phyloP scores from a whole-genome alignment of 2,113 vertebrate genomes.

The Megalops atlanticus region DNA sequence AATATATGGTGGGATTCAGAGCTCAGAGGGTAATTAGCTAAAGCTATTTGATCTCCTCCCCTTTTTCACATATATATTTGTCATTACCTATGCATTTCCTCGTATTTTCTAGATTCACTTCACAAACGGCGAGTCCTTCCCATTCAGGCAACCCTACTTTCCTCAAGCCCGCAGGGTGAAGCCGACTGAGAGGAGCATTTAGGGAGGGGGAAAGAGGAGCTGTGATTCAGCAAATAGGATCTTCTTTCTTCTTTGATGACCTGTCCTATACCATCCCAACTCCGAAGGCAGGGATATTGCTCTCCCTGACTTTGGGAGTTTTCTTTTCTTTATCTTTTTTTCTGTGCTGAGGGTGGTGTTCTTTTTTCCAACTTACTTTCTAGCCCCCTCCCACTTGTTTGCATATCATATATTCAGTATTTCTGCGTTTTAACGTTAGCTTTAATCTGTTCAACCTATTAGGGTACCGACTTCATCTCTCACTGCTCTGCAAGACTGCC shows the following conservation, averaged over 20 bases:
- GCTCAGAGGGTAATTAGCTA: too few species aligned
- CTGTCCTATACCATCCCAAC: slow-evolving; percentile 26
- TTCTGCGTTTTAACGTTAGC: neutral
- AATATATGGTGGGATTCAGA: too few species aligned
- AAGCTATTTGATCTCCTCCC: too few species aligned
- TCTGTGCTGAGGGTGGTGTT: neutral
- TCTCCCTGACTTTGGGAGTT: slow-evolving; percentile 4
- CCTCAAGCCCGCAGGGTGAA: neutral
- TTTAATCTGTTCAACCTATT: slow-evolving; percentile 6
- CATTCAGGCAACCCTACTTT: slow-evolving; percentile 1
- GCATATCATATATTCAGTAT: neutral
- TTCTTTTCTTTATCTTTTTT: slow-evolving; percentile 4
- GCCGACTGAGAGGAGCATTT: slow-evolving; percentile 26
- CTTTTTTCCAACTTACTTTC: neutral
- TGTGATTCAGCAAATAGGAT: slow-evolving; percentile 49
- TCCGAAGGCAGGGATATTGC: neutral
- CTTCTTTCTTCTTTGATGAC: slow-evolving; percentile 38
- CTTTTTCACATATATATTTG: too few species aligned
- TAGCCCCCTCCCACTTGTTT: slow-evolving; percentile 11
- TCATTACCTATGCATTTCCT: too few species aligned
- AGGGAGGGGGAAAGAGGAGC: slow-evolving; percentile 39
- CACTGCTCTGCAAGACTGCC: neutral
- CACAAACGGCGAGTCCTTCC: neutral
- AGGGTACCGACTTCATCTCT: neutral
- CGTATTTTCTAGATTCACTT: neutral